These are phyloP conservation scores for Synanthedon myopaeformis DNA, from an alignment of 2,888 invertebrate species.

Conservation along the genomic window DNA sequence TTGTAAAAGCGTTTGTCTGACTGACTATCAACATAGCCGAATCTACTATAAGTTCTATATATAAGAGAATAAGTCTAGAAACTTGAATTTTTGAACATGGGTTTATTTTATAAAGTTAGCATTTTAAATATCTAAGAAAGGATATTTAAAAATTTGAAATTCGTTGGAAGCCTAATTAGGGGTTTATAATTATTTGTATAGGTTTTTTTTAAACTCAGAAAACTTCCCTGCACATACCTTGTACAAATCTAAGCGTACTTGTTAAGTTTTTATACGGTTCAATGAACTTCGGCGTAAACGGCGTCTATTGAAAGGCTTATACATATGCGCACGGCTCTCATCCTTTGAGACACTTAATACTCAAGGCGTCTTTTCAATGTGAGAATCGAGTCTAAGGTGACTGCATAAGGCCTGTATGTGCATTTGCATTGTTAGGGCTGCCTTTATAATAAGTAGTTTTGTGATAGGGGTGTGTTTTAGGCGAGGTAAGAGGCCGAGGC, in stretches of 20 bases:
- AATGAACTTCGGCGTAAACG: constrained; percentile 4
- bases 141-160: too few relatives aligned
- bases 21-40: too few relatives aligned
- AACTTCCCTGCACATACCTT: too few relatives aligned
- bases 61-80: too few relatives aligned
- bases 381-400: constrained; percentile 10
- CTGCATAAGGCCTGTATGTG: constrained; percentile 15
- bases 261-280: constrained; percentile 5
- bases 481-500: constrained; percentile 26
- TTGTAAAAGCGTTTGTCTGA: too few relatives aligned
- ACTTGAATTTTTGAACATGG: too few relatives aligned
- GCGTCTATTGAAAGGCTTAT: constrained; percentile 19
- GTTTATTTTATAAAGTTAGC: too few relatives aligned
- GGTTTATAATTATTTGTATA: too few relatives aligned
- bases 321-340: constrained; percentile 30
- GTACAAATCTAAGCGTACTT: neutral
- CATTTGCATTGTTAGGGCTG: constrained; percentile 37
- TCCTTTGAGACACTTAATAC: constrained; percentile 20
- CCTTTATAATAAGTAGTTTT: constrained; percentile 16
- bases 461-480: constrained; percentile 15
- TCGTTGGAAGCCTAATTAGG: too few relatives aligned
- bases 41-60: too few relatives aligned
- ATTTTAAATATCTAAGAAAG: too few relatives aligned
- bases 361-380: constrained; percentile 7
- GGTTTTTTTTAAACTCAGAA: too few relatives aligned